These are phyloP conservation scores for Palythoa caribaeorum DNA, from an alignment of 92 coral and sea anemone species.

Conservation along the genomic window DNA sequence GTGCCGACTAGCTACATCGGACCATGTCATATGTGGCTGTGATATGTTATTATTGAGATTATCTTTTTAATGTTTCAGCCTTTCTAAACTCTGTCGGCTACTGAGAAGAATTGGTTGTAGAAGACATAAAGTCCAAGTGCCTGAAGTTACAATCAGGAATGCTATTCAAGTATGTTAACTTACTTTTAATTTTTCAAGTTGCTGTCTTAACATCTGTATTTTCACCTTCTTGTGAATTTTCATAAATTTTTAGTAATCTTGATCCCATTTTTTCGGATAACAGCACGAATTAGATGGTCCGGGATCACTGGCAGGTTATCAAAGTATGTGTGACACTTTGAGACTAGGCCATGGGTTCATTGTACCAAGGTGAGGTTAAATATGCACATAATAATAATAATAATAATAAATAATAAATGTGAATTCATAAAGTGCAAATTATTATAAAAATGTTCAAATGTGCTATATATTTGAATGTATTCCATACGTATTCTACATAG, in stretches of 20 bases:
- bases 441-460: too few relatives aligned
- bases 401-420: too few relatives aligned
- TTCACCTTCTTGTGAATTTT: background rate
- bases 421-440: too few relatives aligned
- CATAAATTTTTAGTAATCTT: background rate
- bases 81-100: conserved; percentile 27
- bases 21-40: conserved; percentile 15
- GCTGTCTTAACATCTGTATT: background rate
- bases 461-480: too few relatives aligned
- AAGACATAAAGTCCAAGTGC: conserved; percentile 24
- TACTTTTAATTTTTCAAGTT: background rate
- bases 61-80: conserved; percentile 2
- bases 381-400: background rate
- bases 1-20: background rate
- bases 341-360: conserved; percentile 45
- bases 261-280: background rate
- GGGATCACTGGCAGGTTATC: conserved; percentile 42
- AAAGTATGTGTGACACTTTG: conserved; percentile 51
- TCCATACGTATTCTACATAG: background rate
- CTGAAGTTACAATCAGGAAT: conserved; percentile 8
- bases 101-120: conserved; percentile 4
- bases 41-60: conserved; percentile 15
- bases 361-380: conserved; percentile 44
- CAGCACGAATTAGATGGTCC: conserved; percentile 56
- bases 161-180: conserved; percentile 11